Evolutionary conservation across 2,888 invertebrate genomes (phyloP), one percentile per base, ranked within the genome.

Genomic region (Protophormia terraenovae): DNA sequence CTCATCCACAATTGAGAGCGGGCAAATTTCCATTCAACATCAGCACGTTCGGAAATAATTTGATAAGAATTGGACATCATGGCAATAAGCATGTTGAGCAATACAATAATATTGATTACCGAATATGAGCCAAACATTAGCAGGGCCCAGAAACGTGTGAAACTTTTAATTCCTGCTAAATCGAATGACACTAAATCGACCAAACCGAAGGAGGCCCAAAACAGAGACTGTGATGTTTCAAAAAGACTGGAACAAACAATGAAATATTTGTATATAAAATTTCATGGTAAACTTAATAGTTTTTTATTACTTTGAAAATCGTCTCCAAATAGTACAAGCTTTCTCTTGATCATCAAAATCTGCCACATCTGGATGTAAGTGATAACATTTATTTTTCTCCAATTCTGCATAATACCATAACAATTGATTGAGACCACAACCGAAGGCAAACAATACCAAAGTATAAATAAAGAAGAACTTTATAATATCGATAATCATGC

Each of bases 1-100:
- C 98, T 98, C 94, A 99, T 98, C 98, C 99, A 99, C 60, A 99
- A 93, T 91, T 97, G 97, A 87, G 97, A 97, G 64, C 99, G 94
- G 0, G 98, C 98, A 90, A 98, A 99, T 93, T 99, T 99, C 99
- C 99, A 99, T 93, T 99, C 98, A 0, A 96, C 96, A 90, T 99
- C 99, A 3, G 98, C 96, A 90, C 98, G 95, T 94, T 98, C 98
- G 89, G 98, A 98, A 89, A 99, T 99, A 86, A 98, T 97, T 93
- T 98, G 98, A 93, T 99, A 99, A 0, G 98, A 99, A 93, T 98
- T 99, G 83, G 98, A 98, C 98, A 99, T 99, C 99, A 99, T 99
- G 90, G 99, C 99, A 91, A 99, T 99, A 50, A 99, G 95, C 96
- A 99, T 97, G 93, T 99, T 99, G 86, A 99, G 95, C 29, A 99